Evolutionary conservation across 30 jellyfish, hydroid and myxozoan genomes (phyloP).

Genomic region (Mastigias papua): DNA sequence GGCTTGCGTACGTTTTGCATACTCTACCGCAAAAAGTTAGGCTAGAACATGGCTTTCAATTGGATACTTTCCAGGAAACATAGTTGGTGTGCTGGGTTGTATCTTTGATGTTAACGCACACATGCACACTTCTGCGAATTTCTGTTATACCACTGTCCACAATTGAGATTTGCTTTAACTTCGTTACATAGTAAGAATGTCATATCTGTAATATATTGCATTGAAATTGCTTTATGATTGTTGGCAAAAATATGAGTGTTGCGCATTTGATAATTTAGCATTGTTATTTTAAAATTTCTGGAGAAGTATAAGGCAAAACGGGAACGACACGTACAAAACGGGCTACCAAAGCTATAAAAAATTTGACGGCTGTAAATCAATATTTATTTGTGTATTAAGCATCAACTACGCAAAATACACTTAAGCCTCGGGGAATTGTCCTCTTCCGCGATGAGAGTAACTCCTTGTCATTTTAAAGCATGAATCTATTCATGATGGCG

Average conservation of each 20-base stretch:
- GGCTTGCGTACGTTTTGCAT: no score
- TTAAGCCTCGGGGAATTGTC: background rate
- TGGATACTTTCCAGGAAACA: constrained; percentile 38
- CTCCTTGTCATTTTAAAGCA: background rate
- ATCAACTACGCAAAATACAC: background rate
- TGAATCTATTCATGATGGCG: no score
- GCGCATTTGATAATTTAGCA: no score
- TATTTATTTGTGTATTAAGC: background rate
- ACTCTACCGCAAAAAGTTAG: constrained; percentile 46
- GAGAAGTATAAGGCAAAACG: background rate
- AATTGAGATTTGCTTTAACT: background rate
- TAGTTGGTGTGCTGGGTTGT: constrained; percentile 34
- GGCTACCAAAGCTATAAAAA: background rate
- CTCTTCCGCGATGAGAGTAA: background rate
- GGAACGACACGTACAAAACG: background rate
- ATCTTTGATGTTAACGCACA: constrained; percentile 25
- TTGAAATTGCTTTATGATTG: no score
- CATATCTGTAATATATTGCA: no score
- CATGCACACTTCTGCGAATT: constrained; percentile 14
- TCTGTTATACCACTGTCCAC: background rate
- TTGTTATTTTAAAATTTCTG: background rate
- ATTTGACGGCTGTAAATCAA: no score
- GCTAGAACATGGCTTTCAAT: constrained; percentile 3
- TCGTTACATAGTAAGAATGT: background rate
- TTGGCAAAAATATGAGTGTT: no score